phyloP scores from a whole-genome alignment of 2,113 vertebrate genomes.

The Picathartes gymnocephalus region DNA sequence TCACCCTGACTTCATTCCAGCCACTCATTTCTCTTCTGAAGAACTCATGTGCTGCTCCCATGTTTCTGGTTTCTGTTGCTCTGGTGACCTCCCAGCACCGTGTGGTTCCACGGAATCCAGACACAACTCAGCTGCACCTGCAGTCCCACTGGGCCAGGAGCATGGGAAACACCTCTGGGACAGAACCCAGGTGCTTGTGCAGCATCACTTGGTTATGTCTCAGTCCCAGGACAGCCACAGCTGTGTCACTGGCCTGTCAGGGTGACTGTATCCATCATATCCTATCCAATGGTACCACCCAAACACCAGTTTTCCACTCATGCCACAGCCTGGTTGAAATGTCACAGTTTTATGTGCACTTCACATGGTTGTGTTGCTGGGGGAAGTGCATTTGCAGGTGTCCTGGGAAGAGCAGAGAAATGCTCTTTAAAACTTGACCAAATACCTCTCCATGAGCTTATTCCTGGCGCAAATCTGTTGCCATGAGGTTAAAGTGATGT shows the following conservation, averaged over 20 bases:
- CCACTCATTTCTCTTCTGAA: background rate
- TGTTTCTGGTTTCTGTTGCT: background rate
- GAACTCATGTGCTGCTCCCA: background rate
- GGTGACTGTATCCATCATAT: fast-evolving
- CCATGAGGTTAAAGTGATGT: constrained; percentile 7
- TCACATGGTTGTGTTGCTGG: background rate
- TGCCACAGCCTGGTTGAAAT: background rate
- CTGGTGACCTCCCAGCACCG: background rate
- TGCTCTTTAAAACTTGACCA: background rate
- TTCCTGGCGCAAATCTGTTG: background rate
- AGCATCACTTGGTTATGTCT: background rate
- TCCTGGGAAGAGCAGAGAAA: background rate
- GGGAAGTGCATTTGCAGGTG: background rate
- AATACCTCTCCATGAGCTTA: background rate
- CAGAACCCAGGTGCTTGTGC: background rate
- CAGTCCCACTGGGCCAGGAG: background rate
- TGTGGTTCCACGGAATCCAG: background rate
- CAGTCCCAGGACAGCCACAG: fast-evolving
- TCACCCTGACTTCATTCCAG: background rate
- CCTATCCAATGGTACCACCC: fast-evolving
- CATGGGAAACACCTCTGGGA: too few species aligned
- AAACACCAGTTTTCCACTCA: fast-evolving
- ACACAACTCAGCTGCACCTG: background rate
- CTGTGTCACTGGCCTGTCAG: fast-evolving
- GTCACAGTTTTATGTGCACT: background rate